Percentiles rank a stretch among this genome's conserved stretches.
These are phyloP conservation scores for Sebastes trivittatus DNA, from an alignment of 2,797 vertebrate species.

Conservation along the genomic window DNA sequence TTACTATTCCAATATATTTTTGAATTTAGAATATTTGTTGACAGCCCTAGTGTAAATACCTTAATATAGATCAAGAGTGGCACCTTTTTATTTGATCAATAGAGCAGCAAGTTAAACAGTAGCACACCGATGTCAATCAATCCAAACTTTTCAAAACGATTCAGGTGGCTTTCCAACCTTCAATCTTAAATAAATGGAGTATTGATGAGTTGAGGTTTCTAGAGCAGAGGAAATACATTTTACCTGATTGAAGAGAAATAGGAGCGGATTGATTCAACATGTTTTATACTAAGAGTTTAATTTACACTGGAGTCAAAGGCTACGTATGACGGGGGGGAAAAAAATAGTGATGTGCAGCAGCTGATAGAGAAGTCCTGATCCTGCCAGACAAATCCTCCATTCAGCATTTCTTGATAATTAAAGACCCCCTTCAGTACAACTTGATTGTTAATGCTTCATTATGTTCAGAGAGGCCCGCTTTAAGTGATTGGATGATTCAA, in stretches of 20 bases:
- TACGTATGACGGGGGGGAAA: neutral
- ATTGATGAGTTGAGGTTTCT: neutral
- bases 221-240: neutral
- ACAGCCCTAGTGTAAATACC: neutral
- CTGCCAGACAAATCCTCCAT: constrained; percentile 64
- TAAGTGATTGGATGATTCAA: constrained; percentile 86
- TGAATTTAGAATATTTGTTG: too few relatives aligned
- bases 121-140: neutral
- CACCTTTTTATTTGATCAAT: neutral
- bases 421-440: constrained; percentile 73
- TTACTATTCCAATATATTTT: too few relatives aligned
- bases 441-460: constrained; percentile 84
- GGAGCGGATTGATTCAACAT: neutral
- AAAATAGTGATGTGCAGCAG: constrained; percentile 11
- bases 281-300: neutral
- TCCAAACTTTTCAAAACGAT: neutral
- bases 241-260: neutral
- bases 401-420: constrained; percentile 84
- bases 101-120: neutral
- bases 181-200: neutral
- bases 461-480: constrained; percentile 77
- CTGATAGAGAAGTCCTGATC: constrained; percentile 40
- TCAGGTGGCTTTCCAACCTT: neutral
- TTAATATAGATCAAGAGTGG: neutral
- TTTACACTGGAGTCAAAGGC: constrained; percentile 2